phyloP scores from a whole-genome alignment of 1,140 invertebrate genomes.

The Drosophila melanica region DNA sequence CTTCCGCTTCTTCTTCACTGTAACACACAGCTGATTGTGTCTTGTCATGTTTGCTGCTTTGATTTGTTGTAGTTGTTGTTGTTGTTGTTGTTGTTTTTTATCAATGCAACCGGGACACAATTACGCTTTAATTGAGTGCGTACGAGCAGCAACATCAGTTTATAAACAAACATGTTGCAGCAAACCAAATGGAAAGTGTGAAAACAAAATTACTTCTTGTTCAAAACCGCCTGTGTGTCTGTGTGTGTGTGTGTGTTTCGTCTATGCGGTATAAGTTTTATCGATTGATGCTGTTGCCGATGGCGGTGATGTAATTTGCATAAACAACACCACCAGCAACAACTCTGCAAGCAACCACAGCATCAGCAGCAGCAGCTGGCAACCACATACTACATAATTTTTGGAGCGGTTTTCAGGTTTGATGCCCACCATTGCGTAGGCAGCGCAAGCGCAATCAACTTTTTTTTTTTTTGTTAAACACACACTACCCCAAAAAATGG shows the following conservation, averaged over 20 bases:
- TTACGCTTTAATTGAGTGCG: slow-evolving; percentile 67
- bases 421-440: slow-evolving; percentile 51
- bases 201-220: slow-evolving; percentile 18
- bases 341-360: slow-evolving; percentile 32
- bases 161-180: slow-evolving; percentile 45
- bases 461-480: slow-evolving; percentile 16
- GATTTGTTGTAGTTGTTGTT: slow-evolving; percentile 32
- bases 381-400: slow-evolving; percentile 63
- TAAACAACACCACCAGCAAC: slow-evolving; percentile 52
- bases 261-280: slow-evolving; percentile 32
- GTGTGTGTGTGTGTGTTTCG: slow-evolving; percentile 12
- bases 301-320: slow-evolving; percentile 77
- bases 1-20: slow-evolving; percentile 17
- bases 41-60: slow-evolving; percentile 50
- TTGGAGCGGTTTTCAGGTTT: slow-evolving; percentile 73
- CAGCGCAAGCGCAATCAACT: slow-evolving; percentile 40
- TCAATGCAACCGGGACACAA: slow-evolving; percentile 55
- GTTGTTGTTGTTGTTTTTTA: slow-evolving; percentile 15
- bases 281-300: slow-evolving; percentile 35
- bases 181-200: slow-evolving; percentile 56
- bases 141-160: slow-evolving; percentile 49
- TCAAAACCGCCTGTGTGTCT: not conserved
- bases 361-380: slow-evolving; percentile 32
- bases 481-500: slow-evolving; percentile 14
- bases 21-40: slow-evolving; percentile 47